These are phyloP conservation scores for Electrona antarctica DNA, from an alignment of 2,113 vertebrate genomes.

Conservation along the genomic window DNA sequence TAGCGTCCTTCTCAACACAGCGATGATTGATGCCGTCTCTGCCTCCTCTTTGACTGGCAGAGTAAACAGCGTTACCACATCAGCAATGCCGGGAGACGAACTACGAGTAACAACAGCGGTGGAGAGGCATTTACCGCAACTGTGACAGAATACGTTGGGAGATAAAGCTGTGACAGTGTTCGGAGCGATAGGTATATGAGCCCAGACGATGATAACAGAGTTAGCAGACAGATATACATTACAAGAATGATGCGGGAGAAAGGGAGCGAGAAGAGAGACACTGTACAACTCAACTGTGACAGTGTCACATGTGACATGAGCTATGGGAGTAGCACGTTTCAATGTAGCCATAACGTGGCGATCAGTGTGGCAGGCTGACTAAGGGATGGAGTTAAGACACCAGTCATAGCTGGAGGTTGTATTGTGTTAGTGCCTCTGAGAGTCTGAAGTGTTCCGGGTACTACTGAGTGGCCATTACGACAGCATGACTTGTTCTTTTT, in stretches of 20 bases:
- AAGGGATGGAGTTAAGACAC: conserved; percentile 19
- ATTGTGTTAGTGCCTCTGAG: neutral
- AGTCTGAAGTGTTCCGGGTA: neutral
- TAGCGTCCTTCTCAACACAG: conserved; percentile 34
- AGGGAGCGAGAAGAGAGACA: conserved; percentile 40
- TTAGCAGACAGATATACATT: conserved; percentile 39
- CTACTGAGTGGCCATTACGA: neutral
- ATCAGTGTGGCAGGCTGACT: conserved; percentile 10
- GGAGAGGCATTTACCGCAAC: neutral
- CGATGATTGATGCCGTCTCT: conserved; percentile 60
- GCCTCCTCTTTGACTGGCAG: conserved; percentile 66
- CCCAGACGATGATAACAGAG: conserved; percentile 1
- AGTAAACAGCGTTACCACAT: conserved; percentile 60
- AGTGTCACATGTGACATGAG: conserved; percentile 37
- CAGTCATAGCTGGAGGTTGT: conserved; percentile 10
- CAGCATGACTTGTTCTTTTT: neutral
- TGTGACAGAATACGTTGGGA: conserved; percentile 24
- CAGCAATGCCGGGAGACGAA: conserved; percentile 61
- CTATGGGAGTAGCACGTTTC: conserved; percentile 22
- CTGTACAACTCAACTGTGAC: conserved; percentile 52
- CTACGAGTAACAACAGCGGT: conserved; percentile 41
- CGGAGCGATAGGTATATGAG: conserved; percentile 41
- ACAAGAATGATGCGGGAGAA: conserved; percentile 27
- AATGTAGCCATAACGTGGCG: conserved; percentile 16
- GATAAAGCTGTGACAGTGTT: conserved; percentile 51